Conservation (phyloP, 2,797 vertebrate genomes). For the Halcyon smyrnensis region DNA sequence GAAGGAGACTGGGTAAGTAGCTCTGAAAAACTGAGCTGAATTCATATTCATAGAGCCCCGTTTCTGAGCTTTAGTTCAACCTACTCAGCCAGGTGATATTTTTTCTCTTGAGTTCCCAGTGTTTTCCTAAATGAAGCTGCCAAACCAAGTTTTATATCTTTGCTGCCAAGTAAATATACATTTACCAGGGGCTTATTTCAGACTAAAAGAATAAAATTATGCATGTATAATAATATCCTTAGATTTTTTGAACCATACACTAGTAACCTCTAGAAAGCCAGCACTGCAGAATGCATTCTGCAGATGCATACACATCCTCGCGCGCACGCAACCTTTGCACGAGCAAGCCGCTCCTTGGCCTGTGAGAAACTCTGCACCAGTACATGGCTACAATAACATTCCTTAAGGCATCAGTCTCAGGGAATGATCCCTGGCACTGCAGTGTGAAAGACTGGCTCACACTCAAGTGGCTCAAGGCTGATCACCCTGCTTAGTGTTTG, state of each 20-base stretch:
- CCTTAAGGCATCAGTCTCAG: background rate
- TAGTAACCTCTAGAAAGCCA: background rate
- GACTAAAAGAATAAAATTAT: slow-evolving; percentile 27
- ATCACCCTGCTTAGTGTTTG: background rate
- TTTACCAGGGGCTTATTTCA: background rate
- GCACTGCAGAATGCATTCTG: background rate
- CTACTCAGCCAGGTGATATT: background rate
- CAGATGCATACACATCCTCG: background rate
- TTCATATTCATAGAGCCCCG: slow-evolving; percentile 25
- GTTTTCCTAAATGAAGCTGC: slow-evolving; percentile 53
- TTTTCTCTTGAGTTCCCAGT: slow-evolving; percentile 27
- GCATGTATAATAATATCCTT: background rate
- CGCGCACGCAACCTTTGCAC: background rate
- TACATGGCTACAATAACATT: background rate
- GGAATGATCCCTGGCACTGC: background rate
- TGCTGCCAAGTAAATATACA: slow-evolving; percentile 38
- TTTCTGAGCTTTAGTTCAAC: slow-evolving; percentile 21
- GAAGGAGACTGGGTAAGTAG: background rate
- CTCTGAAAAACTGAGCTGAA: slow-evolving; percentile 26
- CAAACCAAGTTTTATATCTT: slow-evolving; percentile 52
- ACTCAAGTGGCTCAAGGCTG: background rate
- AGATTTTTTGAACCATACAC: slow-evolving; percentile 18
- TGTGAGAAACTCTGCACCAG: background rate
- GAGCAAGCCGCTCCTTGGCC: background rate
- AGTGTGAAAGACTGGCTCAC: background rate